Evolutionary conservation across 2,113 vertebrate genomes (phyloP).

Genomic region (Rallus limicola): DNA sequence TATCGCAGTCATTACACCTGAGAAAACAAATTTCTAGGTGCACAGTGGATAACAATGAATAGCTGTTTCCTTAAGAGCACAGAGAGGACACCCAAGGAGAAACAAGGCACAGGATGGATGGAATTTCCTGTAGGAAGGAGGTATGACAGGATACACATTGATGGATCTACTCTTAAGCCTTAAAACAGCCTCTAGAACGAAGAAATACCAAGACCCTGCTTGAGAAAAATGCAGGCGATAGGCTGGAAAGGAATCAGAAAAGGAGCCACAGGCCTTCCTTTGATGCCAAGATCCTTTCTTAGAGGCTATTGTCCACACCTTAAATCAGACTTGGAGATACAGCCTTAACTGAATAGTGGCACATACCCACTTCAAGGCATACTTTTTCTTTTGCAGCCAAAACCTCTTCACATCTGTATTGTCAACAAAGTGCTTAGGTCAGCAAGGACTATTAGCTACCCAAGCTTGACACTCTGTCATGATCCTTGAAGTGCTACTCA

Average conservation of each 20-base stretch:
- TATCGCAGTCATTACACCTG: background rate
- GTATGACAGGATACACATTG: background rate
- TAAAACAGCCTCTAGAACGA: background rate
- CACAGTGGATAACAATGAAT: background rate
- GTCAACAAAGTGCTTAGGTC: background rate
- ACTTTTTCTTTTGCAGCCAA: background rate
- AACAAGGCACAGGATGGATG: background rate
- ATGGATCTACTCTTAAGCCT: background rate
- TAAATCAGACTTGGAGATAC: background rate
- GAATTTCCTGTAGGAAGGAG: background rate
- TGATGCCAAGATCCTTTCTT: background rate
- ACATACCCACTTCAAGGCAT: background rate
- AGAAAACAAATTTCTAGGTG: background rate
- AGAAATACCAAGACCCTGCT: background rate
- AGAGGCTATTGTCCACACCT: background rate
- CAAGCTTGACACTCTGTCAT: background rate
- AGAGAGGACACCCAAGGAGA: background rate
- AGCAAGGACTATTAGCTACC: background rate
- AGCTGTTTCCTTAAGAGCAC: background rate
- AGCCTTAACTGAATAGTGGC: background rate
- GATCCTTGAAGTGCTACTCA: background rate
- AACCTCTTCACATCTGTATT: background rate
- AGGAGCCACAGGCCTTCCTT: background rate
- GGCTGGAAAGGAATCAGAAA: background rate
- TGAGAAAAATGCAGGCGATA: background rate